These are phyloP conservation scores for Saxicola maurus DNA, from an alignment of 2,797 vertebrate species.

Conservation along the genomic window DNA sequence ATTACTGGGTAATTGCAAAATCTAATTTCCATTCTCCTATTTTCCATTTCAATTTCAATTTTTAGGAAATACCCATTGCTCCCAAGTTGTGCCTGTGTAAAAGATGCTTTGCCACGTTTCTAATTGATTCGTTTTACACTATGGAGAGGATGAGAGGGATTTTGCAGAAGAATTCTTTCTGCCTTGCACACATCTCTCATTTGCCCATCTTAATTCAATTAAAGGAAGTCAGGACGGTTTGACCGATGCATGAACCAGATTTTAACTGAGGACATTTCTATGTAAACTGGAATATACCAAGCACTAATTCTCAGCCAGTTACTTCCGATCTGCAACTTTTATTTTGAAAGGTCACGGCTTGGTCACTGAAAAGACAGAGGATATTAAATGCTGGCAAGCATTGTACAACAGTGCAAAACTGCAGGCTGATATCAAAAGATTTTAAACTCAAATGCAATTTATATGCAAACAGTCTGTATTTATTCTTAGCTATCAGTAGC, in stretches of 20 bases:
- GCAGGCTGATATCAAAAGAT: slow-evolving; percentile 18
- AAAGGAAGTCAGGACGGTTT: slow-evolving; percentile 91
- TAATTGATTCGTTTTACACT: slow-evolving; percentile 82
- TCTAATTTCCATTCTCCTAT: slow-evolving; percentile 45
- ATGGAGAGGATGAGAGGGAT: slow-evolving; percentile 71
- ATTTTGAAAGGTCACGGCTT: slow-evolving; percentile 74
- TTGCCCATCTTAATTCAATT: slow-evolving; percentile 99
- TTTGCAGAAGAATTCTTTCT: slow-evolving; percentile 71
- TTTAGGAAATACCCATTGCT: slow-evolving; percentile 51
- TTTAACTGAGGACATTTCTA: slow-evolving; percentile 84
- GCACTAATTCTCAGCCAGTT: slow-evolving; percentile 75
- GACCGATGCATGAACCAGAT: slow-evolving; percentile 93
- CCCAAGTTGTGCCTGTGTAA: slow-evolving; percentile 54
- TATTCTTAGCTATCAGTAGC: neutral
- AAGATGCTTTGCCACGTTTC: slow-evolving; percentile 66
- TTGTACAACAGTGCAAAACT: neutral
- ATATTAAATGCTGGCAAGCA: slow-evolving; percentile 48
- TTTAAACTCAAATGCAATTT: slow-evolving; percentile 20
- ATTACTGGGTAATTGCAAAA: slow-evolving; percentile 58
- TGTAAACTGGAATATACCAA: slow-evolving; percentile 78
- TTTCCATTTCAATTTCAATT: slow-evolving; percentile 61
- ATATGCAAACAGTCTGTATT: neutral
- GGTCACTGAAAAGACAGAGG: slow-evolving; percentile 68
- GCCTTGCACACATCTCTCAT: slow-evolving; percentile 87
- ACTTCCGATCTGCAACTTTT: slow-evolving; percentile 78